Evolutionary conservation across 2,797 vertebrate genomes (phyloP).

Genomic region (Manis javanica): DNA sequence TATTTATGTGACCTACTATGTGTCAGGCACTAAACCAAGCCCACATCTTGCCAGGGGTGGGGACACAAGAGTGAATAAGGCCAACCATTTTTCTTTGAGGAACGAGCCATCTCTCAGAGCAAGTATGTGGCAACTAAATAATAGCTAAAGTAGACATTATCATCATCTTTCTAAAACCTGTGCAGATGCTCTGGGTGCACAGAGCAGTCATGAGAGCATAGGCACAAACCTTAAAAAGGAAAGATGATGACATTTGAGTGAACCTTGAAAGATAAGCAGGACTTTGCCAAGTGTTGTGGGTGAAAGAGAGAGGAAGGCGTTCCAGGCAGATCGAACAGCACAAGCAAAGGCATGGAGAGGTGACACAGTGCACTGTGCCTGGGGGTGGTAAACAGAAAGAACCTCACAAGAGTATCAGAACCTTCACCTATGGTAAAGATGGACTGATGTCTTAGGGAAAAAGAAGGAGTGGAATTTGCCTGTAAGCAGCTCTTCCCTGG

Average conservation of each 20-base stretch:
- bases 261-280: not conserved
- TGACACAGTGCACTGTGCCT: accelerated
- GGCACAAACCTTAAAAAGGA: not conserved
- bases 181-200: accelerated
- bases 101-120: not conserved
- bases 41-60: too few species aligned
- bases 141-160: too few species aligned
- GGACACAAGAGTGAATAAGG: not conserved
- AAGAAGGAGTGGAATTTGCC: not conserved
- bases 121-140: not conserved
- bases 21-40: not conserved
- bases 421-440: not conserved
- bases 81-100: not conserved
- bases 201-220: not conserved
- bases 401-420: not conserved
- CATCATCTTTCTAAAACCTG: not conserved
- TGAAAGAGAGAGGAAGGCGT: not conserved
- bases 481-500: not conserved
- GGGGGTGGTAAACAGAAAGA: not conserved
- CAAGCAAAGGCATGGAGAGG: accelerated
- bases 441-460: not conserved
- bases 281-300: not conserved
- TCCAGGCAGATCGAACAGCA: too few species aligned
- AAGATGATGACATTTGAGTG: not conserved
- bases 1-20: not conserved